Percentiles rank a stretch among this genome's conserved stretches.
Conservation (phyloP, 1,140 invertebrate genomes). For the Sipha flava region DNA sequence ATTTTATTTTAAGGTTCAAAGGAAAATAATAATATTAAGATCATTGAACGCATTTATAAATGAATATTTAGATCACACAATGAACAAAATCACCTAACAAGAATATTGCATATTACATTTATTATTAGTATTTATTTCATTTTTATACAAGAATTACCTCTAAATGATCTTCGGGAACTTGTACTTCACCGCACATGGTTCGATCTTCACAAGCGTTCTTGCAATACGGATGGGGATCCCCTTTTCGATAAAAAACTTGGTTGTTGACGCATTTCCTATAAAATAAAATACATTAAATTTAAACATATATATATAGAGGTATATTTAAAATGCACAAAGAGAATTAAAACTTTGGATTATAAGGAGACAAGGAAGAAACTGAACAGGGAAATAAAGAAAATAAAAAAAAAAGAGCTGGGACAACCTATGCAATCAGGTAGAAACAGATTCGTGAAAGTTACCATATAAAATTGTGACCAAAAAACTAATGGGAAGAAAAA, state of each 20-base stretch:
- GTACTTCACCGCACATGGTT: constrained; percentile 90
- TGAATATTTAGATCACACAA: too few relatives aligned
- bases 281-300: constrained; percentile 32
- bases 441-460: not conserved
- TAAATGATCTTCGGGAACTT: constrained; percentile 82
- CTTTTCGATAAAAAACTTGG: constrained; percentile 66
- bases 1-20: too few relatives aligned
- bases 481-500: not conserved
- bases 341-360: too few relatives aligned
- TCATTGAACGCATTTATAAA: too few relatives aligned
- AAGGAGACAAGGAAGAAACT: too few relatives aligned
- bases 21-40: too few relatives aligned
- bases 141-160: too few relatives aligned
- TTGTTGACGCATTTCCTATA: constrained; percentile 69
- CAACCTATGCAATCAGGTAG: not conserved
- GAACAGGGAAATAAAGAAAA: not conserved
- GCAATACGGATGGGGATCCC: constrained; percentile 72
- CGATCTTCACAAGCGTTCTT: constrained; percentile 71
- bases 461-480: not conserved
- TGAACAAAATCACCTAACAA: too few relatives aligned
- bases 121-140: too few relatives aligned
- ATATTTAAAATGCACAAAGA: too few relatives aligned
- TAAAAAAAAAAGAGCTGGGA: not conserved
- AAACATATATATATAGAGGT: too few relatives aligned
- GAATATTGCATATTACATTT: too few relatives aligned